Evolutionary conservation across 2,888 invertebrate species (phyloP).

Genomic region (Leptinotarsa rubiginosa): DNA sequence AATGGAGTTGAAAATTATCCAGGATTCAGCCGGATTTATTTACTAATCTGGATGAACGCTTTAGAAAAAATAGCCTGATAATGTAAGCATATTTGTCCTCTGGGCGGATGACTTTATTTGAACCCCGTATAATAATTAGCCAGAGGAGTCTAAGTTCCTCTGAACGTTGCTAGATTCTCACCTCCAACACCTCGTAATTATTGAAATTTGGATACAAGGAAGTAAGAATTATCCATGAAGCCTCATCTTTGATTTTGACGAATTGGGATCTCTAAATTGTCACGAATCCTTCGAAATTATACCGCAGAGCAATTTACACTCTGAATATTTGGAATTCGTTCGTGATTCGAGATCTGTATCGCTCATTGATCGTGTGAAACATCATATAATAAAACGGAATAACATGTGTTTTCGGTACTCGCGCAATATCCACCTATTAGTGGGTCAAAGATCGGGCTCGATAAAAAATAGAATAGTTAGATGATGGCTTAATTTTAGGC

Average conservation of each 20-base stretch:
- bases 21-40: no score
- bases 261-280: slow-evolving; percentile 29
- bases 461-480: slow-evolving; percentile 28
- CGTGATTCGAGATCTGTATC: slow-evolving; percentile 42
- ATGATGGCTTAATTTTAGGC: slow-evolving; percentile 29
- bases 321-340: slow-evolving; percentile 38
- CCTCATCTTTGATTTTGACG: slow-evolving; percentile 11
- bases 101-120: no score
- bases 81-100: no score
- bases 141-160: neutral
- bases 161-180: slow-evolving; percentile 1
- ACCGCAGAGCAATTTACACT: slow-evolving; percentile 30
- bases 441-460: slow-evolving; percentile 16
- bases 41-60: no score
- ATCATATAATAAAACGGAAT: slow-evolving; percentile 39
- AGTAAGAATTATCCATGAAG: slow-evolving; percentile 15
- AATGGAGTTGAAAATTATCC: no score
- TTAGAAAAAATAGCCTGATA: no score
- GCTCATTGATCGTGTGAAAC: slow-evolving; percentile 40
- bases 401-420: slow-evolving; percentile 39
- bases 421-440: slow-evolving; percentile 31
- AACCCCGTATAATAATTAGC: neutral
- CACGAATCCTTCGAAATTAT: slow-evolving; percentile 39
- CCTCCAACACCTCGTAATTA: slow-evolving; percentile 5
- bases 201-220: slow-evolving; percentile 6